phyloP scores from a whole-genome alignment of 2,113 vertebrate genomes.

The Cyprinodon tularosa region DNA sequence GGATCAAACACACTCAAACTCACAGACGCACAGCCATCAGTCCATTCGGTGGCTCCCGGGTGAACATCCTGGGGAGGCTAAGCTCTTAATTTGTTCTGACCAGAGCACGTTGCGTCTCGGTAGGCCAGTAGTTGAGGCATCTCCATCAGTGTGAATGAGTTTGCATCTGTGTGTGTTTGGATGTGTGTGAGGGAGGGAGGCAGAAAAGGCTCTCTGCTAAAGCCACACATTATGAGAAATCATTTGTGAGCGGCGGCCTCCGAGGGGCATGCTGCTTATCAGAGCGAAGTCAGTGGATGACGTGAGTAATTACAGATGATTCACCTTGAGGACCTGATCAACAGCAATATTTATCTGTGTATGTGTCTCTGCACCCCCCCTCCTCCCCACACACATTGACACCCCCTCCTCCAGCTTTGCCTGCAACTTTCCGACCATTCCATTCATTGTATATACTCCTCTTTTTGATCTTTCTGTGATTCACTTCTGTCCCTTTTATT shows the following conservation, averaged over 20 bases:
- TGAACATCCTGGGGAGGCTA: constrained; percentile 70
- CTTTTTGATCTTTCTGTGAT: constrained; percentile 41
- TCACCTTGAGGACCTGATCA: constrained; percentile 91
- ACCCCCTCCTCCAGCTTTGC: constrained; percentile 9
- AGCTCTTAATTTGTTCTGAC: constrained; percentile 82
- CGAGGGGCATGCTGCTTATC: constrained; percentile 87
- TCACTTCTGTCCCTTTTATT: constrained; percentile 29
- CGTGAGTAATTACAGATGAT: constrained; percentile 97
- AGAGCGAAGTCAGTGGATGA: constrained; percentile 89
- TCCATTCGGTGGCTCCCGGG: constrained; percentile 46
- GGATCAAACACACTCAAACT: constrained; percentile 54
- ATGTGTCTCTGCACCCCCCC: constrained; percentile 18
- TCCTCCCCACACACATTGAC: background rate
- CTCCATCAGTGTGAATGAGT: constrained; percentile 88
- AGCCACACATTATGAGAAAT: constrained; percentile 96
- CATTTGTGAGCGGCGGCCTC: constrained; percentile 91
- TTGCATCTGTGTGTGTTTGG: constrained; percentile 25
- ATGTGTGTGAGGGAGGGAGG: constrained; percentile 34
- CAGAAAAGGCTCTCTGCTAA: constrained; percentile 61
- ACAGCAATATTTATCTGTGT: constrained; percentile 63
- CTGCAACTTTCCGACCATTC: constrained; percentile 1
- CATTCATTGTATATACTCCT: constrained; percentile 12
- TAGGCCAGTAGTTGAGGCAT: constrained; percentile 74
- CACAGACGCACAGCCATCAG: constrained; percentile 48
- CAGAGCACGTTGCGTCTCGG: constrained; percentile 74